Conservation (phyloP, 1,140 invertebrate genomes). For the Drosophila tropicalis region DNA sequence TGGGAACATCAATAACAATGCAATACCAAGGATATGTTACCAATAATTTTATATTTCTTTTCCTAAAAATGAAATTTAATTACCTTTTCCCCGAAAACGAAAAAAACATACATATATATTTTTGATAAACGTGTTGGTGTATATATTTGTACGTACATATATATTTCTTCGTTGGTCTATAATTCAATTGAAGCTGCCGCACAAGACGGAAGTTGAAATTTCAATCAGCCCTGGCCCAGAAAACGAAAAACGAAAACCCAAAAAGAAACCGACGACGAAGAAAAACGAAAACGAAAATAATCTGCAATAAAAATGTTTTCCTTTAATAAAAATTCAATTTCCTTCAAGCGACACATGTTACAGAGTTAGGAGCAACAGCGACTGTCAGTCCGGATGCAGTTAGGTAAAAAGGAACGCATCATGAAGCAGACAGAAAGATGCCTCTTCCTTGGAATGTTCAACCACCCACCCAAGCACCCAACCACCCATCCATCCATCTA, state of each 20-base stretch:
- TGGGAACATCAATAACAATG: conserved; percentile 9
- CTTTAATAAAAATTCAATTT: conserved; percentile 83
- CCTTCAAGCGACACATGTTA: conserved; percentile 80
- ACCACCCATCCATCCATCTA: neutral
- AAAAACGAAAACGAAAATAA: conserved; percentile 72
- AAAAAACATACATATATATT: neutral
- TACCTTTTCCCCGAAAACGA: conserved; percentile 29
- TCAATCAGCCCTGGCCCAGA: conserved; percentile 58
- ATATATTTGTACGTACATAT: neutral
- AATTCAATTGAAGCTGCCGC: conserved; percentile 64
- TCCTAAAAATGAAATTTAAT: conserved; percentile 50
- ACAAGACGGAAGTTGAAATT: conserved; percentile 69
- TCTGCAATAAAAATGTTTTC: conserved; percentile 82
- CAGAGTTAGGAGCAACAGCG: conserved; percentile 52
- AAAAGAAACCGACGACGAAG: conserved; percentile 16
- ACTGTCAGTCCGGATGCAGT: conserved; percentile 70
- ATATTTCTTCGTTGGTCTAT: conserved; percentile 22
- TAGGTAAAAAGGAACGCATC: conserved; percentile 65
- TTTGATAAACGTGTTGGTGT: neutral
- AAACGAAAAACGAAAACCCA: neutral
- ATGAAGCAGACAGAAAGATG: conserved; percentile 30
- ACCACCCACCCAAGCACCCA: neutral
- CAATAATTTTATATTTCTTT: conserved; percentile 10
- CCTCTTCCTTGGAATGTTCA: neutral
- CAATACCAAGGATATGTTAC: conserved; percentile 11